Conservation (phyloP, 2,797 vertebrate species). For the Cichlasoma orientale region DNA sequence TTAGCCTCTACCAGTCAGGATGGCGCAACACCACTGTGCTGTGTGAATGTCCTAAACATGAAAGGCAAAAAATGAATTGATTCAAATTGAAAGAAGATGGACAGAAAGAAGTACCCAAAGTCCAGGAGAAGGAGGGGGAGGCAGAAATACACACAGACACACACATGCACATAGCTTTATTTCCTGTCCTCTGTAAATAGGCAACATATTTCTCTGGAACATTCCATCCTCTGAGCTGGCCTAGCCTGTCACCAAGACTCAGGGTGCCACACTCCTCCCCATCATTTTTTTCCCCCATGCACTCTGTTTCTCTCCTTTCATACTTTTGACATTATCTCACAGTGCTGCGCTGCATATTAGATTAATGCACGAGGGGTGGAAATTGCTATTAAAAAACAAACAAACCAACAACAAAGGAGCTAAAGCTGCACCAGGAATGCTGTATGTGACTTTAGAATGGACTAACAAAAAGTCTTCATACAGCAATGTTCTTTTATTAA, state of each 20-base stretch:
- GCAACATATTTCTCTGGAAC: slow-evolving; percentile 76
- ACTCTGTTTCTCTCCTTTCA: neutral
- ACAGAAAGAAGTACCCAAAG: slow-evolving; percentile 32
- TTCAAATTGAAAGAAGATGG: slow-evolving; percentile 37
- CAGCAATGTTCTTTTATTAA: no score
- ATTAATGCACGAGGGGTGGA: neutral
- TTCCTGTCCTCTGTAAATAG: slow-evolving; percentile 76
- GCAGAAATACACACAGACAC: neutral
- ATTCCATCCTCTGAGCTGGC: slow-evolving; percentile 72
- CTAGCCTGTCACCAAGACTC: slow-evolving; percentile 66
- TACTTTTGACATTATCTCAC: neutral
- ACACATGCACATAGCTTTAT: slow-evolving; percentile 46
- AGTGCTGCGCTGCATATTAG: neutral
- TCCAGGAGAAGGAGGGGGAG: neutral
- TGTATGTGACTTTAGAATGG: neutral
- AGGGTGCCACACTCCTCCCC: slow-evolving; percentile 65
- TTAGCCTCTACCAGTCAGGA: slow-evolving; percentile 28
- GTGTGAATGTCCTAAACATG: slow-evolving; percentile 40
- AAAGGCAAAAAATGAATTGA: slow-evolving; percentile 38
- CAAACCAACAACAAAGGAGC: neutral
- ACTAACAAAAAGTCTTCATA: neutral
- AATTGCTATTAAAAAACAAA: neutral
- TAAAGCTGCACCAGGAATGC: no score
- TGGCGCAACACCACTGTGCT: slow-evolving; percentile 36
- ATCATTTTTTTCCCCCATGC: slow-evolving; percentile 35